phyloP scores from a whole-genome alignment of 2,888 invertebrate species.

The Scaptomyza parva region DNA sequence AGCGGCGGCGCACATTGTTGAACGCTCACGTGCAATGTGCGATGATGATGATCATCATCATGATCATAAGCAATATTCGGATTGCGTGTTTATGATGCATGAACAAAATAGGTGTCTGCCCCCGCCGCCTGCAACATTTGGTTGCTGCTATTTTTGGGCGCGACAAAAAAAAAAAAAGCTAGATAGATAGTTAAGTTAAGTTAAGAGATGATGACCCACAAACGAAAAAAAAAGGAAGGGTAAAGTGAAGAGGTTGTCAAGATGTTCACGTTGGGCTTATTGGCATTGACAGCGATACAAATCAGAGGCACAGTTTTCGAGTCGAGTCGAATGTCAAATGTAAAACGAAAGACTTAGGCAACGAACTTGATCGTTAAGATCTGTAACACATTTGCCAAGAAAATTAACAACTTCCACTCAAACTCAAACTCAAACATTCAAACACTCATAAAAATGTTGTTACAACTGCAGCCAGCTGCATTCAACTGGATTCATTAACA shows the following conservation, averaged over 20 bases:
- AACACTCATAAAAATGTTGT: slow-evolving; percentile 23
- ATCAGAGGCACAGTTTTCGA: slow-evolving; percentile 22
- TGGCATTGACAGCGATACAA: slow-evolving; percentile 33
- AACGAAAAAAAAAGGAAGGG: slow-evolving; percentile 17
- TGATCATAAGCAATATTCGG: slow-evolving; percentile 20
- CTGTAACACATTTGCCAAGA: slow-evolving; percentile 22
- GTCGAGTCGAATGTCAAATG: not conserved
- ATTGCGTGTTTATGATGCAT: slow-evolving; percentile 34
- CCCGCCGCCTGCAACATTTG: slow-evolving; percentile 11
- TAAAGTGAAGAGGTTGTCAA: slow-evolving; percentile 17
- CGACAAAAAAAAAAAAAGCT: slow-evolving; percentile 36
- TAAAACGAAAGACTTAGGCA: slow-evolving; percentile 69
- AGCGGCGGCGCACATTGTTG: slow-evolving; percentile 21
- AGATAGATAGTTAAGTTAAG: slow-evolving; percentile 23
- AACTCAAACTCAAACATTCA: not conserved
- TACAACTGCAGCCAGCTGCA: slow-evolving; percentile 20
- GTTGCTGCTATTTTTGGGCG: slow-evolving; percentile 33
- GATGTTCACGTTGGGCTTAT: slow-evolving; percentile 11
- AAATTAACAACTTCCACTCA: slow-evolving; percentile 25
- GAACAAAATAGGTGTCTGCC: slow-evolving; percentile 4
- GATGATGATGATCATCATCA: too few species aligned
- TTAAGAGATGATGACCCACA: slow-evolving; percentile 39
- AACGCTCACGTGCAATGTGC: slow-evolving; percentile 56
- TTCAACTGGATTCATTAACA: slow-evolving; percentile 63
- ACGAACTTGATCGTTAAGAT: slow-evolving; percentile 63